Base-by-base conservation (phyloP, 2,113 vertebrate genomes). In the Tupaia chinensis region DNA sequence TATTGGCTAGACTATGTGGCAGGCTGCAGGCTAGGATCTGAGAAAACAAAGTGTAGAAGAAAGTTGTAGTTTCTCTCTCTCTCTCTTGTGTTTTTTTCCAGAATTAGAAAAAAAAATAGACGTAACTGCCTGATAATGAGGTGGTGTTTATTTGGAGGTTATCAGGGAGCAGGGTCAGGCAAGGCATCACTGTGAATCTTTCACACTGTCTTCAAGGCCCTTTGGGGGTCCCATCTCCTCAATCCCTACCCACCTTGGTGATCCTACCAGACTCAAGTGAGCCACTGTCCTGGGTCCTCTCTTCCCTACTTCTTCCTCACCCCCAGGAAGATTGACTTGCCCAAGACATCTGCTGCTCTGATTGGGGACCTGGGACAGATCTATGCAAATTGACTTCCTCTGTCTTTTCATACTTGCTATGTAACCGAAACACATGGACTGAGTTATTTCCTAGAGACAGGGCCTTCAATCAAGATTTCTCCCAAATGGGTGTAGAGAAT, bases 51-150 rank as follows among this genome's bases (percentile, higher is more conserved):
- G 8, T 3, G 3, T 9, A 13, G 58, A 77, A 90, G 29, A 69
- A 92, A 77, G 66, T 27, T 1, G 13, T 9, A 20, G 20, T 10
- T 25, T 6, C 17, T 56, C 5, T 54, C n/a, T 76, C 22, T 29
- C 5, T 70, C 53, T 4, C 0, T 93, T 68, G 5, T 44, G 44
- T 44, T 27, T 12, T 0, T 60, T 93, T 90, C 77, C 44, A 5
- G 74, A 97, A 72, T 63, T 76, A 90, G 65, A 68, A 81, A 72
- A 68, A 81, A 72, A 80, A 29, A 29, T 3, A 22, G 34, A n/a
- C 53, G 32, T 60, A 63, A 78, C 15, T 58, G 25, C 85, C 58
- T 32, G 53, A 15, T 54, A 68, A 83, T 63, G 68, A 82, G 6
- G 16, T 58, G 16, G 2, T 44, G 53, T 15, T 93, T 32, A 23